A percentile compares a stretch with the other conserved stretches of the same genome.
Evolutionary conservation across 2,113 vertebrate genomes (phyloP).

Genomic region (Delphinapterus leucas): DNA sequence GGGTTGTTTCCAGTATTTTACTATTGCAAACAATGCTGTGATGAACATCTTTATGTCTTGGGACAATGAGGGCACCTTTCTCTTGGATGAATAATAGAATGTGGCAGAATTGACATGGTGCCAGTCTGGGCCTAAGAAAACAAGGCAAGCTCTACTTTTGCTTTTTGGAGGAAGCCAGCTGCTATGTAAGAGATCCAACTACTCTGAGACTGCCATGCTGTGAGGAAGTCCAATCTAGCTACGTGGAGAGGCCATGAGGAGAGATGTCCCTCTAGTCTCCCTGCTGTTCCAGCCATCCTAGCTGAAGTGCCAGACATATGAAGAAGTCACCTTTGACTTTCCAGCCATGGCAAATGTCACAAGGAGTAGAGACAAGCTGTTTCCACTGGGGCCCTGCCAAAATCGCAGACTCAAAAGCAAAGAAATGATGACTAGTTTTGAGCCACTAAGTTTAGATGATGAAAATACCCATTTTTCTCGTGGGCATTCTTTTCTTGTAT

Average conservation of each 20-base stretch:
- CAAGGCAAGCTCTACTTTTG: not conserved
- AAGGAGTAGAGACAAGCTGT: constrained; percentile 4
- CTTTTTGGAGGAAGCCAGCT: not conserved
- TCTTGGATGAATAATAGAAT: not conserved
- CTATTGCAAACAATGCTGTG: not conserved
- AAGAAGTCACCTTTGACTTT: not conserved
- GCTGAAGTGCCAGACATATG: not conserved
- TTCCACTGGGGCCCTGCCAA: not conserved
- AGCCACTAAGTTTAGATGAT: not conserved
- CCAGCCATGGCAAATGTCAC: not conserved
- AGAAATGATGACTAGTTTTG: not conserved
- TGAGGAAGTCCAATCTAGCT: not conserved
- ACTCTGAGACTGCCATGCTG: constrained; percentile 8
- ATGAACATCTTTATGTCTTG: not conserved
- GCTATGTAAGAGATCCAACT: not conserved
- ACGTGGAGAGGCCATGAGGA: not conserved
- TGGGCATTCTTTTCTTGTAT: not conserved
- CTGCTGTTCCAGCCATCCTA: not conserved
- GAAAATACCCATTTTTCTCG: not conserved
- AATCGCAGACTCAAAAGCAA: constrained; percentile 20
- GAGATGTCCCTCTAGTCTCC: not conserved
- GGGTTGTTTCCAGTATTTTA: not conserved
- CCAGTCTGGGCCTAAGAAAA: not conserved
- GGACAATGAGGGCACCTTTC: not conserved
- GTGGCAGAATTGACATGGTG: not conserved